Conservation (phyloP, 2,888 invertebrate genomes). For the Eupelmus urozonus region DNA sequence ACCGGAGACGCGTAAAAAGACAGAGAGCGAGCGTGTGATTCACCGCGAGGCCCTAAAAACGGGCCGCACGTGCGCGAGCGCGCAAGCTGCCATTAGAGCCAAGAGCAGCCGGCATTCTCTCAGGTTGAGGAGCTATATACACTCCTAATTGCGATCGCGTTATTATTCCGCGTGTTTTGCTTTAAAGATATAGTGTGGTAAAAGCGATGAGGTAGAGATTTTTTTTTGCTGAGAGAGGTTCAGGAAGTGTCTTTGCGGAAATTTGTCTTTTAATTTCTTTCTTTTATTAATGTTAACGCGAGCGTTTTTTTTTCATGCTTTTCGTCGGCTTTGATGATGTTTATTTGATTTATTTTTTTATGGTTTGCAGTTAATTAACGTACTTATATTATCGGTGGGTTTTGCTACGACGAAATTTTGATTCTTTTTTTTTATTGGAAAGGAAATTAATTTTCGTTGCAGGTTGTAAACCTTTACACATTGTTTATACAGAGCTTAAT, state of each 20-base stretch:
- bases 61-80: constrained; percentile 13
- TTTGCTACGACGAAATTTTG: too few species aligned
- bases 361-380: too few species aligned
- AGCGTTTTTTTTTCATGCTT: too few species aligned
- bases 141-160: constrained; percentile 20
- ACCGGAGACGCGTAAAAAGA: background rate
- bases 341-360: too few species aligned
- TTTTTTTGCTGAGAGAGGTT: background rate
- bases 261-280: background rate
- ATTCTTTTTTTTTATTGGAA: too few species aligned
- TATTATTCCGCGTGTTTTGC: constrained; percentile 8
- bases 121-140: background rate
- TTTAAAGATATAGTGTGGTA: constrained; percentile 5
- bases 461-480: too few species aligned
- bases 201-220: constrained; percentile 18
- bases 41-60: constrained; percentile 48
- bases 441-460: too few species aligned
- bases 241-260: constrained; percentile 35
- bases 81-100: constrained; percentile 42
- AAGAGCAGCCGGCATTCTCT: constrained; percentile 18
- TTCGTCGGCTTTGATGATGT: too few species aligned
- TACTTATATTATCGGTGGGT: background rate
- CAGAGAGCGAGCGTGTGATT: constrained; percentile 1
- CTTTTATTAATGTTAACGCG: too few species aligned
- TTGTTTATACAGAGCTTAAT: too few species aligned